Conservation (phyloP, 2,888 invertebrate species). For the Scaptomyza reducta region DNA sequence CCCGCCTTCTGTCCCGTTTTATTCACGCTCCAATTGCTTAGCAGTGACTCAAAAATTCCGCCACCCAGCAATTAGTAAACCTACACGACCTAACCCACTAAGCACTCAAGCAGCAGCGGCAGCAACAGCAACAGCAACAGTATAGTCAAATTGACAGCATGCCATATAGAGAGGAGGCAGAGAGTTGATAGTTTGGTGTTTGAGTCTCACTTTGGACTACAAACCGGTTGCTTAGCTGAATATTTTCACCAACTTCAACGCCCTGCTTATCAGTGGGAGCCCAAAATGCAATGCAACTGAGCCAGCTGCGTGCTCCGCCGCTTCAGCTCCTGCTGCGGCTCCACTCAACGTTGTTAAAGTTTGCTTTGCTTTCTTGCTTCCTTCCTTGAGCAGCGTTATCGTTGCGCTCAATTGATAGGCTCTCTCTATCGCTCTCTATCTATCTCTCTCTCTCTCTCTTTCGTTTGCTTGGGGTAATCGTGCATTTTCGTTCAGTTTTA, state of each 20-base stretch:
- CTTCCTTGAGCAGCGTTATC: slow-evolving; percentile 45
- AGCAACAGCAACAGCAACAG: slow-evolving; percentile 27
- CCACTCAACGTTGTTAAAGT: slow-evolving; percentile 8
- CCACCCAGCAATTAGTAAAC: slow-evolving; percentile 77
- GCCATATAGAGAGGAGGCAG: slow-evolving; percentile 27
- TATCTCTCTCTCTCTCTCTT: slow-evolving; percentile 9
- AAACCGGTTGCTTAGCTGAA: slow-evolving; percentile 65
- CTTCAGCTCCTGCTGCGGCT: neutral
- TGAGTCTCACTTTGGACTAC: slow-evolving; percentile 38
- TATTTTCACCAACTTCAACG: slow-evolving; percentile 57
- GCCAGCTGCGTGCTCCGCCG: neutral
- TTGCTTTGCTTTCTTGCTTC: slow-evolving; percentile 48
- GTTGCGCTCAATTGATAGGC: slow-evolving; percentile 51
- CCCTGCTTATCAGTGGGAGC: slow-evolving; percentile 57
- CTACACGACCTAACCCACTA: slow-evolving; percentile 79
- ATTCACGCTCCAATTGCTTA: slow-evolving; percentile 71
- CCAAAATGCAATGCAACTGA: slow-evolving; percentile 18
- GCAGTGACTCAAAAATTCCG: slow-evolving; percentile 68
- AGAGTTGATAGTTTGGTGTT: slow-evolving; percentile 12
- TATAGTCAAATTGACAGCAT: slow-evolving; percentile 65
- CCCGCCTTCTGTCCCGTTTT: slow-evolving; percentile 3
- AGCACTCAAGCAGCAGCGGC: slow-evolving; percentile 54
- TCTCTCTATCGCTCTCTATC: neutral
- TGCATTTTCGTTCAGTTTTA: slow-evolving; percentile 74
- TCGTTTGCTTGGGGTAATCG: slow-evolving; percentile 41